Percentiles rank a stretch among this genome's conserved stretches.
Conservation (phyloP, 2,888 invertebrate genomes). For the Hirtodrosophila trivittata region DNA sequence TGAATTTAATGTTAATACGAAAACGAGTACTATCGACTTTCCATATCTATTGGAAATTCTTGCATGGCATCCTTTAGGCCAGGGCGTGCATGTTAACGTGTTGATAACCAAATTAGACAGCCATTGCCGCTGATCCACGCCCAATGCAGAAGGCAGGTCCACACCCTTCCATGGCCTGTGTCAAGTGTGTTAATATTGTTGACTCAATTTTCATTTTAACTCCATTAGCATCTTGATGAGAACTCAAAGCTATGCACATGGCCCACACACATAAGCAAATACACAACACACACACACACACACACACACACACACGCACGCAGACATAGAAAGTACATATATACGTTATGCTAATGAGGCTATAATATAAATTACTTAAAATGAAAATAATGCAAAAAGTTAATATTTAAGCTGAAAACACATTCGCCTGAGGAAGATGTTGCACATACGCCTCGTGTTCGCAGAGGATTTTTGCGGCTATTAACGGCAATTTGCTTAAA, state of each 20-base stretch:
- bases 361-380: conserved; percentile 76
- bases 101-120: conserved; percentile 42
- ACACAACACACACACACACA: conserved; percentile 2
- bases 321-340: conserved; percentile 6
- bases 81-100: conserved; percentile 10
- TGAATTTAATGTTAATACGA: too few species aligned
- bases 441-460: conserved; percentile 34
- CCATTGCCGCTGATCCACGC: conserved; percentile 22
- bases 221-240: conserved; percentile 70
- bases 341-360: conserved; percentile 66
- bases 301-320: conserved; percentile 22
- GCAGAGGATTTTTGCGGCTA: conserved; percentile 33
- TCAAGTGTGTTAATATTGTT: conserved; percentile 53
- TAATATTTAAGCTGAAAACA: conserved; percentile 44
- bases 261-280: conserved; percentile 19
- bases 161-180: not conserved
- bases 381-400: conserved; percentile 76
- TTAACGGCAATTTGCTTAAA: conserved; percentile 54
- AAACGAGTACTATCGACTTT: too few species aligned
- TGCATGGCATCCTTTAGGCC: too few species aligned
- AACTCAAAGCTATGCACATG: conserved; percentile 47
- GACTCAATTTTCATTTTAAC: conserved; percentile 75
- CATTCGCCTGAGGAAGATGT: conserved; percentile 24
- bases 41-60: too few species aligned
- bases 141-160: too few species aligned